Conservation (phyloP, 2,888 invertebrate species). For the Eulithis testata region DNA sequence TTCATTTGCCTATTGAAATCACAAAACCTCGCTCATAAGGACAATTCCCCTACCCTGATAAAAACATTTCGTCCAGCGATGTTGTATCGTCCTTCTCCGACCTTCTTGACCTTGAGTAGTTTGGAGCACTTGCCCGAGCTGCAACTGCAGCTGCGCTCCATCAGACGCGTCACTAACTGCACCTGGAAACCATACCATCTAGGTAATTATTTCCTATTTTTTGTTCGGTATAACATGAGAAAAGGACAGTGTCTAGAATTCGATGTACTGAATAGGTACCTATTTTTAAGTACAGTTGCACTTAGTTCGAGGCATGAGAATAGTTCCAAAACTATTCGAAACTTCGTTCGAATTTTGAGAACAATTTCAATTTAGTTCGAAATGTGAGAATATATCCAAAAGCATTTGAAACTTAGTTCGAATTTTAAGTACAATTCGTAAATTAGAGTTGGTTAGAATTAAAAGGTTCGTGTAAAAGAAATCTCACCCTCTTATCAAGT, state of each 20-base stretch:
- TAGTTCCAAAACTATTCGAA: too few relatives aligned
- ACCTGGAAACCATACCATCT: constrained; percentile 71
- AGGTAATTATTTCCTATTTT: too few relatives aligned
- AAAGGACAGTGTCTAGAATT: too few relatives aligned
- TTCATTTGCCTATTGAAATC: not conserved
- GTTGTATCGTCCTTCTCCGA: constrained; percentile 94
- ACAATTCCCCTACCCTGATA: constrained; percentile 88
- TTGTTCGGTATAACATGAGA: too few relatives aligned
- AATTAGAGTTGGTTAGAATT: too few relatives aligned
- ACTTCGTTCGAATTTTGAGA: not conserved
- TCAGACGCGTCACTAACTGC: constrained; percentile 88
- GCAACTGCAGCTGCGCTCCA: constrained; percentile 91
- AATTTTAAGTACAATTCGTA: not conserved
- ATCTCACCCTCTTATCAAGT: constrained; percentile 83
- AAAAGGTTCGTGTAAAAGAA: not conserved
- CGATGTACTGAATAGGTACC: too few relatives aligned
- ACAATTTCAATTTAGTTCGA: not conserved
- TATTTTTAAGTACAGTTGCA: too few relatives aligned
- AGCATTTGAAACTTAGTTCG: too few relatives aligned
- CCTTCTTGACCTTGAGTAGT: constrained; percentile 90
- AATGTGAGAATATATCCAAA: not conserved
- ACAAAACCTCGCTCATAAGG: too few relatives aligned
- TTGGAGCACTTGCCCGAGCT: constrained; percentile 88
- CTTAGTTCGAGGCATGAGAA: not conserved
- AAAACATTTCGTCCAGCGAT: constrained; percentile 95